Evolutionary conservation across 2,113 vertebrate genomes (phyloP).

Genomic region (Odobenus rosmarus): DNA sequence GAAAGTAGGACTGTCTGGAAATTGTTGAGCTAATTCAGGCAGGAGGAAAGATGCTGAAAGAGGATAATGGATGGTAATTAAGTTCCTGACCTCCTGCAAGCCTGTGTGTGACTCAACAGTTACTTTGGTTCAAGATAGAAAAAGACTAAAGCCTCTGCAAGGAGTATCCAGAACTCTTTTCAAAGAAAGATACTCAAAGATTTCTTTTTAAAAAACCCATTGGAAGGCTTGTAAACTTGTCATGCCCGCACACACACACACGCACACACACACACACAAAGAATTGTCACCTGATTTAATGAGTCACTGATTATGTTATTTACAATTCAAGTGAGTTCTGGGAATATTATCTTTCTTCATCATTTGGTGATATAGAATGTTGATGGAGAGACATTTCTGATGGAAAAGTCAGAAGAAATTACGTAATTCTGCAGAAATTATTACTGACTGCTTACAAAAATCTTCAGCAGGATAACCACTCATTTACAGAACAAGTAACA

Average conservation of each 20-base stretch:
- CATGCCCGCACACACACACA: neutral
- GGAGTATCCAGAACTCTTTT: neutral
- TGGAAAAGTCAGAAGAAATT: neutral
- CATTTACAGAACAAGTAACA: neutral
- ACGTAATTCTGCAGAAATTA: neutral
- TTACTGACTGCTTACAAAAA: neutral
- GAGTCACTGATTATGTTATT: neutral
- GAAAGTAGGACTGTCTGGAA: conserved; percentile 22
- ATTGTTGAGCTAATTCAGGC: neutral
- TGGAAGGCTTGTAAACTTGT: neutral
- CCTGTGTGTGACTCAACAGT: neutral
- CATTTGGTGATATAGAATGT: neutral
- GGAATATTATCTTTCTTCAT: neutral
- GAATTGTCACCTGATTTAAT: neutral
- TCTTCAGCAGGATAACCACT: neutral
- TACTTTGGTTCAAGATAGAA: neutral
- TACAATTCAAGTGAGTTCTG: neutral
- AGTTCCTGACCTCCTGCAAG: neutral
- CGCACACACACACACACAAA: neutral
- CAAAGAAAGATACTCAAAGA: neutral
- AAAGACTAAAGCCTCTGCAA: neutral
- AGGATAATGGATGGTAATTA: neutral
- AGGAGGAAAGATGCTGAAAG: neutral
- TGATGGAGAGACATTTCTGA: neutral
- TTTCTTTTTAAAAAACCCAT: neutral